Conservation (phyloP, 2,113 vertebrate genomes). For the Pluvialis apricaria region DNA sequence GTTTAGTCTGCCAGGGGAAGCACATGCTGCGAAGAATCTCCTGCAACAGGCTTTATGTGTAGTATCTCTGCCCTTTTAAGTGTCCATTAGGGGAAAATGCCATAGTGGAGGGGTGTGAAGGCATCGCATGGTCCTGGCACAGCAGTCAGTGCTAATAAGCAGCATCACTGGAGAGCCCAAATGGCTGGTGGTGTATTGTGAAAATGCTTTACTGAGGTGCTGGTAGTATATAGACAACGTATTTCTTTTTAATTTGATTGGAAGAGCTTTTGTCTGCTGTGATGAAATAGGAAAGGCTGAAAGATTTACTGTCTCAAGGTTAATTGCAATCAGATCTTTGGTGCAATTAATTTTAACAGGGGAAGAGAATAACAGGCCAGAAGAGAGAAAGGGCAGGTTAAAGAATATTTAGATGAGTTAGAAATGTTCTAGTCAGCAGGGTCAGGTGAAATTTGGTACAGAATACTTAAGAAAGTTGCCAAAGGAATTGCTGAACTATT, state of each 20-base stretch:
- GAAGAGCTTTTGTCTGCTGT: not conserved
- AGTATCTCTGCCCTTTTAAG: not conserved
- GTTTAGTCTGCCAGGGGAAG: not conserved
- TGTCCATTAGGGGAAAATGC: not conserved
- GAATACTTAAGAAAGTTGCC: not conserved
- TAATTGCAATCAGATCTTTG: slow-evolving; percentile 33
- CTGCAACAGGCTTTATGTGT: not conserved
- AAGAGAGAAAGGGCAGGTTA: not conserved
- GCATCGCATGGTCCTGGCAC: not conserved
- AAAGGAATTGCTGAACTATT: not conserved
- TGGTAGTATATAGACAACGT: not conserved
- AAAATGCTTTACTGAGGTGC: not conserved
- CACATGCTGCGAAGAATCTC: not conserved
- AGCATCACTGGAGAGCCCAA: not conserved
- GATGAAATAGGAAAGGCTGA: not conserved
- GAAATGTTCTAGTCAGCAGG: slow-evolving; percentile 15
- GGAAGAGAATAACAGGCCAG: not conserved
- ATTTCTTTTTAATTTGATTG: slow-evolving; percentile 20
- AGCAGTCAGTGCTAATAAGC: not conserved
- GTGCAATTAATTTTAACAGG: slow-evolving; percentile 32
- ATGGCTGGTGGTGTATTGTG: not conserved
- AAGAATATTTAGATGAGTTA: slow-evolving; percentile 9
- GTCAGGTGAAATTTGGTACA: not conserved
- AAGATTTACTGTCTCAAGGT: slow-evolving; percentile 26
- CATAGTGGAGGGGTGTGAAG: not conserved